A percentile compares a stretch with the other conserved stretches of the same genome.
Evolutionary conservation across 2,888 invertebrate species (phyloP).

Genomic region (Megaustenia siamemsis): DNA sequence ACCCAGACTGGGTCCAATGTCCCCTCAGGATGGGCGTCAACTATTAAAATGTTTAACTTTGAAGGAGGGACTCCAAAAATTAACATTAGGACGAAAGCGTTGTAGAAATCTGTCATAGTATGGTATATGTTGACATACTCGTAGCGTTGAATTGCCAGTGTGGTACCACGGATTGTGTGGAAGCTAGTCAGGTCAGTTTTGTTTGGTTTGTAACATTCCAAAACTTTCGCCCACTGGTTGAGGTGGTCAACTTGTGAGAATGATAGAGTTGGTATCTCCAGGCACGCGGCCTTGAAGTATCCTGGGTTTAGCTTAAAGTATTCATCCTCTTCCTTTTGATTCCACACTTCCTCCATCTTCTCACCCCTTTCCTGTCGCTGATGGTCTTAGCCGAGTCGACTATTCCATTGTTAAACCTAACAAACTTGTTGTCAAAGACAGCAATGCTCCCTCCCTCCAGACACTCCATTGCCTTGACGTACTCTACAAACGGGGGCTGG

Average conservation of each 20-base stretch:
- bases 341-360: conserved; percentile 59
- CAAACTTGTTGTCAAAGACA: conserved; percentile 40
- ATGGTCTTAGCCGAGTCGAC: conserved; percentile 18
- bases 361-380: conserved; percentile 45
- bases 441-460: conserved; percentile 42
- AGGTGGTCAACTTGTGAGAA: conserved; percentile 21
- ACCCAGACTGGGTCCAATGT: conserved; percentile 74
- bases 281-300: conserved; percentile 66
- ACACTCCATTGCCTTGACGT: conserved; percentile 33
- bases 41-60: conserved; percentile 70
- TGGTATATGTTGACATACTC: conserved; percentile 77
- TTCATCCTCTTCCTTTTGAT: conserved; percentile 66
- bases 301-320: conserved; percentile 62
- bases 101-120: conserved; percentile 75
- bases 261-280: background rate
- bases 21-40: conserved; percentile 77
- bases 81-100: conserved; percentile 69
- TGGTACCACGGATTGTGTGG: conserved; percentile 55
- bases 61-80: conserved; percentile 63
- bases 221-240: background rate
- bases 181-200: background rate
- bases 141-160: conserved; percentile 70
- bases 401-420: conserved; percentile 31
- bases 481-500: conserved; percentile 28
- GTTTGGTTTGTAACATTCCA: conserved; percentile 27